Percentiles rank a stretch among this genome's conserved stretches.
phyloP scores from a whole-genome alignment of 1,140 invertebrate species.

The Leguminivora glycinivorella region DNA sequence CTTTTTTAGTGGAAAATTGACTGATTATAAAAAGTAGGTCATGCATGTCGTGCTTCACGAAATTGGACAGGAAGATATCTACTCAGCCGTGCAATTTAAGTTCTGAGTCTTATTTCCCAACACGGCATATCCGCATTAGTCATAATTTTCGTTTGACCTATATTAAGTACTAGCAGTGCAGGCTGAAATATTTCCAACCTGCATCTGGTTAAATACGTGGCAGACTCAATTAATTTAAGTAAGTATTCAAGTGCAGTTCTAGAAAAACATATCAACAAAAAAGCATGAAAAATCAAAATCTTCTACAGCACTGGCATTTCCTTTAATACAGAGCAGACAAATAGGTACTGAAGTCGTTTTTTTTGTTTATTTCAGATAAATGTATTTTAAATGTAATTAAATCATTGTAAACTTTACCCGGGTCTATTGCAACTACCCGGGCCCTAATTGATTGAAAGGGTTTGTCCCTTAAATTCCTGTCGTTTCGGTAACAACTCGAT shows the following conservation, averaged over 20 bases:
- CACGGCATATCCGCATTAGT: constrained; percentile 22
- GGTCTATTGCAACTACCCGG: constrained; percentile 6
- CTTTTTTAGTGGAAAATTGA: constrained; percentile 15
- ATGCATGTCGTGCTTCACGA: constrained; percentile 26
- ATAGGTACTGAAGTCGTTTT: neutral
- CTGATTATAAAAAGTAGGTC: constrained; percentile 28
- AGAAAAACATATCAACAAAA: too few relatives aligned
- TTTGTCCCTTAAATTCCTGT: constrained; percentile 22
- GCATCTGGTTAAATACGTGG: neutral
- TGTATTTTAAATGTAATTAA: neutral
- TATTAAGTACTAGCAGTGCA: neutral
- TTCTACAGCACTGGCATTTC: neutral
- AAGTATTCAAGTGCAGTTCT: neutral
- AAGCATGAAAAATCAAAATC: neutral
- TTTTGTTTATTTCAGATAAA: neutral
- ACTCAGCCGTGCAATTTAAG: constrained; percentile 13
- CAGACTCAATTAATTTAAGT: neutral
- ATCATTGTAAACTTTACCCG: neutral
- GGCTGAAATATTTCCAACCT: neutral
- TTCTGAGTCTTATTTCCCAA: constrained; percentile 2
- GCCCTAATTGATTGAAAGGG: constrained; percentile 22
- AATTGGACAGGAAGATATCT: constrained; percentile 25
- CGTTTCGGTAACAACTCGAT: constrained; percentile 22
- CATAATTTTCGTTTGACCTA: constrained; percentile 12
- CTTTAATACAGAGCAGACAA: neutral